Base-by-base conservation (phyloP, 1,140 invertebrate genomes). In the Zaprionus africanus region DNA sequence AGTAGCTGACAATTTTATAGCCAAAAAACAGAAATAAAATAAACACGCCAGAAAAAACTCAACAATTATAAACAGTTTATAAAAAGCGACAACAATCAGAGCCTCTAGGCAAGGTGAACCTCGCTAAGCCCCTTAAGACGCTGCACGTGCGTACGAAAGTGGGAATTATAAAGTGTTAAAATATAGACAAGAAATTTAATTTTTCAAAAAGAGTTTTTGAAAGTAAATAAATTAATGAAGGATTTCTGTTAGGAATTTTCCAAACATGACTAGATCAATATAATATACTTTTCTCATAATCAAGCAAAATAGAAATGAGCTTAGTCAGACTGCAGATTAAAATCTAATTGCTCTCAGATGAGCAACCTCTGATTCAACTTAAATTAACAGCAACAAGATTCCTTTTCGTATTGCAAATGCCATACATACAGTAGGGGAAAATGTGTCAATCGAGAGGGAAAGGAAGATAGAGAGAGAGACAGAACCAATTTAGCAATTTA, bases 11-110 rank as follows among this genome's bases (percentile, higher is more conserved):
- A 76, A 61, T 76, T 73, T 76, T 66, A 66, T 66, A 41, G 22
- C 69, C 56, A 56, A 46, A 53, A 43, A 15, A 57, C 15, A 74
- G n/a, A 68, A 61, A 12, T 61, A 28, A 53, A 36, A 24, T 28
- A n/a, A 22, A 62, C 46, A 75, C 76, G 65, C 76, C 72, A 87
- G 84, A 72, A 65, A 84, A 72, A 72, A 84, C 24, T 63, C 53
- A 59, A 64, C 64, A 81, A 79, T 82, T 85, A 87, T 79, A 70
- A 87, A 85, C 83, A 81, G 85, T 68, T 88, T 69, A 78, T 75
- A 60, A 61, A 66, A 41, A 56, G 19, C 54, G 73, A 67, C 64
- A 77, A 53, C 53, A 76, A 68, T 57, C 61, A 7, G 15, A 9
- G 57, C 54, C 66, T 74, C 77, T 43, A 66, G 73, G 65, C 65